phyloP scores from a whole-genome alignment of 2,797 vertebrate genomes.

The Bradypus variegatus region DNA sequence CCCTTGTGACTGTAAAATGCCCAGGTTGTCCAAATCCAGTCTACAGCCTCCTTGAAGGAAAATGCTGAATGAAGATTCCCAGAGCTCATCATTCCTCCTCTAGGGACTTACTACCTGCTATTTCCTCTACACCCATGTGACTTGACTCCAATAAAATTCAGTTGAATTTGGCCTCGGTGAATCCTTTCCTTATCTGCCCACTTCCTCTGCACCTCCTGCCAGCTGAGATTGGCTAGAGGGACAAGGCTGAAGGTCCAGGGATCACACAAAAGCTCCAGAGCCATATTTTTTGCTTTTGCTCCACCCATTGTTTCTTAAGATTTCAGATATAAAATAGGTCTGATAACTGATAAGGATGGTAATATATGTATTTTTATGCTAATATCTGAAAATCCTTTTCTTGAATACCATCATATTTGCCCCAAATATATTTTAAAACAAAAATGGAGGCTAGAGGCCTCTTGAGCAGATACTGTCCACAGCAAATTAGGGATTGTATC shows the following conservation, averaged over 20 bases:
- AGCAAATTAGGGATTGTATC: neutral
- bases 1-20: too few relatives aligned
- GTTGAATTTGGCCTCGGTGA: neutral
- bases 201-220: too few relatives aligned
- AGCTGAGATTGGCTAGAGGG: neutral
- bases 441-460: neutral
- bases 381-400: too few relatives aligned
- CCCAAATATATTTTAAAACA: neutral
- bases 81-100: neutral
- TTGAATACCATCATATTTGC: too few relatives aligned
- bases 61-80: too few relatives aligned
- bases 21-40: neutral
- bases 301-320: neutral
- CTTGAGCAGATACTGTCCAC: neutral
- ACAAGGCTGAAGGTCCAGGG: neutral
- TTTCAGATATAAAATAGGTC: neutral
- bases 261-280: neutral
- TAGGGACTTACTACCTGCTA: neutral
- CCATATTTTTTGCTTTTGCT: neutral
- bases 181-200: neutral
- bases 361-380: neutral
- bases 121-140: neutral
- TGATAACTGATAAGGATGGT: neutral
- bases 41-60: neutral
- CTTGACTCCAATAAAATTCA: neutral